phyloP scores from a whole-genome alignment of 2,113 vertebrate genomes.

The Asarcornis scutulata region DNA sequence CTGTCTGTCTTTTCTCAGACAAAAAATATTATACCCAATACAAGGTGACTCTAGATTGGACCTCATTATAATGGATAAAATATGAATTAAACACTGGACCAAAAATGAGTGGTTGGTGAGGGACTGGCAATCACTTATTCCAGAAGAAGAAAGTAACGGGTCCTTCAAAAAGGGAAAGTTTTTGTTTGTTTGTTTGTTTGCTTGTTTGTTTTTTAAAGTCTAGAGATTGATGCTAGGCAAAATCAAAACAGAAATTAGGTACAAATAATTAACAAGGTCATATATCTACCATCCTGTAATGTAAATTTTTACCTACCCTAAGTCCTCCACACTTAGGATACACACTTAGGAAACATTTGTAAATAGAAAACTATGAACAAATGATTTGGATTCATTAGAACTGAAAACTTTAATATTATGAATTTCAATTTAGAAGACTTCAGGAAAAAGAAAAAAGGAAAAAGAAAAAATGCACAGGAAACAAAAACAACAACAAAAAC shows the following conservation, averaged over 20 bases:
- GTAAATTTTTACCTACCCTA: background rate
- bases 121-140: background rate
- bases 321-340: background rate
- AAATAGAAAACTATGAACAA: background rate
- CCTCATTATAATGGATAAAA: background rate
- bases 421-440: background rate
- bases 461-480: background rate
- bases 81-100: background rate
- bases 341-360: background rate
- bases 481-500: background rate
- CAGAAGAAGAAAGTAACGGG: background rate
- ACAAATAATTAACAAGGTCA: background rate
- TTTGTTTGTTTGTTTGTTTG: too few relatives aligned
- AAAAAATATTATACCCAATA: background rate
- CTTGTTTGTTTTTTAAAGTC: too few relatives aligned
- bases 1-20: background rate
- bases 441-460: background rate
- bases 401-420: background rate
- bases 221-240: background rate
- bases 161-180: background rate
- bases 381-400: background rate
- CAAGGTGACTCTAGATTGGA: background rate
- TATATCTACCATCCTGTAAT: background rate
- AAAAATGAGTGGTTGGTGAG: background rate
- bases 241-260: background rate